phyloP scores from a whole-genome alignment of 2,113 vertebrate genomes.

The Cathartes aura region DNA sequence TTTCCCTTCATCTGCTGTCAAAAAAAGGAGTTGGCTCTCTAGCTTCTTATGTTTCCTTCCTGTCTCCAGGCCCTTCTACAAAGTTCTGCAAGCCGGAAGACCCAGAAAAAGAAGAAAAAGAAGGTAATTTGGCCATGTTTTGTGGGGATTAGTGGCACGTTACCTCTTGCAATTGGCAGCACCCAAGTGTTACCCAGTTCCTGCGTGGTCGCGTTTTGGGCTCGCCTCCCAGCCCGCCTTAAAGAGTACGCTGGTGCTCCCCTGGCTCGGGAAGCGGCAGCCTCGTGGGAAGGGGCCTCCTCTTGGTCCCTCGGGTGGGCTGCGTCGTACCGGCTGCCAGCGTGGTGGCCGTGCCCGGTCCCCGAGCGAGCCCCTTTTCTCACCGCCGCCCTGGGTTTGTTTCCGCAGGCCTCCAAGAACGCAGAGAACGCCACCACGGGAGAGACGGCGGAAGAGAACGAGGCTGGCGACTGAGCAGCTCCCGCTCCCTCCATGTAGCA shows the following conservation, averaged over 20 bases:
- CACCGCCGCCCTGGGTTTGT: background rate
- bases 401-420: conserved; percentile 89
- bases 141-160: background rate
- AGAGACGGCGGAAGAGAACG: conserved; percentile 86
- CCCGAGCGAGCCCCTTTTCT: background rate
- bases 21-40: accelerated
- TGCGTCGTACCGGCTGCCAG: background rate
- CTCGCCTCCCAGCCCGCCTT: background rate
- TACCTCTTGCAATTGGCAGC: too few relatives aligned
- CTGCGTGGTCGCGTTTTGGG: background rate
- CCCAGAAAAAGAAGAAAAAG: conserved; percentile 99
- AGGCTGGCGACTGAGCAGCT: conserved; percentile 87
- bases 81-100: conserved; percentile 95
- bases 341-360: accelerated
- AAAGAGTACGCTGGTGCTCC: accelerated
- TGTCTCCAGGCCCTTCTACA: conserved; percentile 88
- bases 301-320: background rate
- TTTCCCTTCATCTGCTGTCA: background rate
- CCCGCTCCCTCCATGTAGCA: conserved; percentile 31
- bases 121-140: conserved; percentile 79
- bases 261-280: background rate
- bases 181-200: accelerated
- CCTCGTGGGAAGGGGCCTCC: background rate
- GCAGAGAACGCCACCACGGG: conserved; percentile 91
- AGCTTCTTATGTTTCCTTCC: background rate